Conservation (phyloP, 1,140 invertebrate species). For the Hyles vespertilio region DNA sequence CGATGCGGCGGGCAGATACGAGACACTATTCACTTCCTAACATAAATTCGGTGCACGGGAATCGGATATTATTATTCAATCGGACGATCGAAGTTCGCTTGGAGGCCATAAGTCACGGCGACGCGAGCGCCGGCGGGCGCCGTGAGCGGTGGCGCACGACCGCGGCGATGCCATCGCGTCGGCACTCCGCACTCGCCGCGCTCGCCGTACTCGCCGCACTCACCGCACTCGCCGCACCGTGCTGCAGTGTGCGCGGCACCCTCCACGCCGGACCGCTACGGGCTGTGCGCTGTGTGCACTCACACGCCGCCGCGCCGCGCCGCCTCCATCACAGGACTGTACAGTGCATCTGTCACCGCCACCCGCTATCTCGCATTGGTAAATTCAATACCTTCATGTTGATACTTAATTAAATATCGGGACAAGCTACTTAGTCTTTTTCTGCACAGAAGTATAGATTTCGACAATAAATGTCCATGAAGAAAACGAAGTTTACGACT, state of each 20-base stretch:
- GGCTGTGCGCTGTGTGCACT: constrained; percentile 10
- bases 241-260: neutral
- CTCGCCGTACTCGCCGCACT: neutral
- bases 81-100: constrained; percentile 66
- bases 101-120: constrained; percentile 70
- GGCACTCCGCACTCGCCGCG: constrained; percentile 6
- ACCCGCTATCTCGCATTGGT: too few species aligned
- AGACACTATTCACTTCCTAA: constrained; percentile 68
- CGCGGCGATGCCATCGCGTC: constrained; percentile 56
- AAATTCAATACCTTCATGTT: too few species aligned
- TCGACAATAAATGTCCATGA: too few species aligned
- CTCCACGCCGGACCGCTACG: constrained; percentile 25
- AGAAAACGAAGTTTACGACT: too few species aligned
- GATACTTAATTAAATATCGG: too few species aligned
- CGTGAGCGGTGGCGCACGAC: constrained; percentile 68
- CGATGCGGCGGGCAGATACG: constrained; percentile 57
- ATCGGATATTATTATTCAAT: constrained; percentile 75
- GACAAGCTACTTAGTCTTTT: too few species aligned
- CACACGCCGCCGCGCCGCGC: constrained; percentile 21
- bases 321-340: constrained; percentile 4
- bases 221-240: neutral
- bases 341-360: too few species aligned
- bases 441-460: too few species aligned
- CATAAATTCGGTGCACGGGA: constrained; percentile 71
- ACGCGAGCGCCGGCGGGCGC: constrained; percentile 66